Conservation (phyloP, 2,888 invertebrate genomes). For the Portevinia maculata region DNA sequence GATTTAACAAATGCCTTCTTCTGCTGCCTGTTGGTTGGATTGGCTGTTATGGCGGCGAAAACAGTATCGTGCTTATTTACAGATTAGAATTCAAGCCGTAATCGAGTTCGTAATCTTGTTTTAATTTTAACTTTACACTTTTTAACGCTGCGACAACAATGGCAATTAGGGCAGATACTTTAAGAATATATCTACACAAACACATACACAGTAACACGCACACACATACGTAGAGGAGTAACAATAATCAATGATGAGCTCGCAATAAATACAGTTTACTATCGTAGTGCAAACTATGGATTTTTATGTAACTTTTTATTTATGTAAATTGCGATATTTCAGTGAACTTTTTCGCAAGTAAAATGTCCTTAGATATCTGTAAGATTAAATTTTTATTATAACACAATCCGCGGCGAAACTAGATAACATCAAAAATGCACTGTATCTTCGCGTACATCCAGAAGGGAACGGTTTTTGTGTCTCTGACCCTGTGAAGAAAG, state of each 20-base stretch:
- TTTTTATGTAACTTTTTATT: constrained; percentile 49
- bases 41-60: constrained; percentile 17
- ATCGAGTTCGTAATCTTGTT: constrained; percentile 24
- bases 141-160: constrained; percentile 24
- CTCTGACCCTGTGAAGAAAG: constrained; percentile 12
- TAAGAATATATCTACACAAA: neutral
- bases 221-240: constrained; percentile 6
- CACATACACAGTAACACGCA: constrained; percentile 16
- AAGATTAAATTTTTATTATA: constrained; percentile 10
- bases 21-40: constrained; percentile 8
- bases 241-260: constrained; percentile 43
- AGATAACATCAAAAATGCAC: constrained; percentile 51
- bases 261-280: constrained; percentile 46
- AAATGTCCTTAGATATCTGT: constrained; percentile 51
- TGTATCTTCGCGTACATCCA: constrained; percentile 29
- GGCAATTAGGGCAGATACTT: constrained; percentile 52
- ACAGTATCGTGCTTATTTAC: constrained; percentile 15
- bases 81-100: constrained; percentile 18
- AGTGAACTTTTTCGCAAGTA: constrained; percentile 25
- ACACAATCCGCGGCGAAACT: constrained; percentile 14
- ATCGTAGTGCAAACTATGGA: constrained; percentile 34
- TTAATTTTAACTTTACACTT: constrained; percentile 7
- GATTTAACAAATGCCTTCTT: constrained; percentile 42
- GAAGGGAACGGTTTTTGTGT: constrained; percentile 11
- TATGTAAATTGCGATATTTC: constrained; percentile 7